Conservation (phyloP, 2,888 invertebrate genomes). For the Nesidiocoris tenuis region DNA sequence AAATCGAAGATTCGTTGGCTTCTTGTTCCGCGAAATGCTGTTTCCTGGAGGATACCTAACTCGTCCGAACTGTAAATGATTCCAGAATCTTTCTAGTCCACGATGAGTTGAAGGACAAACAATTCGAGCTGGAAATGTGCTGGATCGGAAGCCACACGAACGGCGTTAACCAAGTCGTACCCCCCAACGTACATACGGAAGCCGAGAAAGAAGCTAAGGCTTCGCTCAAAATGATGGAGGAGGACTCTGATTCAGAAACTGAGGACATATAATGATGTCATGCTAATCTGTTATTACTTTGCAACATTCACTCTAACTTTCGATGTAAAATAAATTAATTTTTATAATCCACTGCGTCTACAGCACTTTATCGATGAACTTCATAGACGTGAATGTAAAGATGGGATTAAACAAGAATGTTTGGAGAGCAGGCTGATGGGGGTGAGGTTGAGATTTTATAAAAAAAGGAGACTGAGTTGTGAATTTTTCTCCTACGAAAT, state of each 20-base stretch:
- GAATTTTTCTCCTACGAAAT: too few relatives aligned
- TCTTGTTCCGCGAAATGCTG: too few relatives aligned
- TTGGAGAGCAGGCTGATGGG: too few relatives aligned
- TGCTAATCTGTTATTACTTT: constrained; percentile 3
- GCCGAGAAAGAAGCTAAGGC: constrained; percentile 89
- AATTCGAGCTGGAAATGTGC: constrained; percentile 92
- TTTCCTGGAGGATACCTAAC: too few relatives aligned
- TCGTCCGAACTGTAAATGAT: too few relatives aligned
- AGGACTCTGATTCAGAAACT: constrained; percentile 81
- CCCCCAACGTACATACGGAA: constrained; percentile 69
- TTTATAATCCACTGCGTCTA: constrained; percentile 24
- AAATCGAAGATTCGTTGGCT: too few relatives aligned
- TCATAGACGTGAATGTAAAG: too few relatives aligned
- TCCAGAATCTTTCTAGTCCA: constrained; percentile 81
- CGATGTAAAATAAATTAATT: constrained; percentile 33
- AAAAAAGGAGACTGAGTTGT: too few relatives aligned
- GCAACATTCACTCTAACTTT: constrained; percentile 23
- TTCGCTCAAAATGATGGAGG: constrained; percentile 63
- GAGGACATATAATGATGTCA: constrained; percentile 65
- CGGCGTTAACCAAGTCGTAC: constrained; percentile 80
- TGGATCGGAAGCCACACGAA: constrained; percentile 82
- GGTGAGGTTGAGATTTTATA: too few relatives aligned
- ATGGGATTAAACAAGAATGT: too few relatives aligned
- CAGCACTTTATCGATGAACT: too few relatives aligned
- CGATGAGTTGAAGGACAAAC: constrained; percentile 92